Evolutionary conservation across 2,113 vertebrate genomes (phyloP).

Genomic region (Syngnathus scovelli): DNA sequence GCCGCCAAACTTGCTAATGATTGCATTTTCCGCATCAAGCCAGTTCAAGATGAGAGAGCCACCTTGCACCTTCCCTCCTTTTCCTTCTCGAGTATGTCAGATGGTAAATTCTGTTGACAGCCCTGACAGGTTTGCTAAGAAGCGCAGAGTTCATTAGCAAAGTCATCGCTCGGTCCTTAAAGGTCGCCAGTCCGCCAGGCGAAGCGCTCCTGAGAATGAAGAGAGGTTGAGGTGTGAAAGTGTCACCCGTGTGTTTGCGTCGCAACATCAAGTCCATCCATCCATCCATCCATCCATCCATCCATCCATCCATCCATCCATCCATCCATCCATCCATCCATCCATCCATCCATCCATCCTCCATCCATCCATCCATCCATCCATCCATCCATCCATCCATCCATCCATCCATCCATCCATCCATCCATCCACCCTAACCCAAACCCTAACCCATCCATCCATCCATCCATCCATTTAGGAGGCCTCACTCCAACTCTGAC

Average conservation of each 20-base stretch:
- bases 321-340: too few relatives aligned
- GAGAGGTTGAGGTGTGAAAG: constrained; percentile 53
- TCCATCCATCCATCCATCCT: too few relatives aligned
- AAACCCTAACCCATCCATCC: neutral
- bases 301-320: too few relatives aligned
- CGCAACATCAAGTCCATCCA: too few relatives aligned
- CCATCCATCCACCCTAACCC: too few relatives aligned
- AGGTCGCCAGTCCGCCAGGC: constrained; percentile 63
- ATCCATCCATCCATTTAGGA: neutral
- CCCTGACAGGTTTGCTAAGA: constrained; percentile 65
- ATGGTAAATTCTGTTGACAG: constrained; percentile 73
- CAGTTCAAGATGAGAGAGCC: constrained; percentile 63
- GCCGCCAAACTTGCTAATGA: constrained; percentile 71
- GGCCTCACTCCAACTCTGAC: constrained; percentile 61
- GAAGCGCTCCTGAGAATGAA: constrained; percentile 42
- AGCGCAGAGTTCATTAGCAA: constrained; percentile 65
- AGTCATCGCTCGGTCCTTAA: constrained; percentile 63
- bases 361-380: too few relatives aligned
- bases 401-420: too few relatives aligned
- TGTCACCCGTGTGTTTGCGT: constrained; percentile 4
- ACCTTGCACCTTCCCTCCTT: constrained; percentile 61
- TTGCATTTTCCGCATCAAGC: constrained; percentile 79
- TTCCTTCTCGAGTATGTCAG: constrained; percentile 28
- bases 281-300: too few relatives aligned
- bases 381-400: too few relatives aligned